Evolutionary conservation across 2,888 invertebrate genomes (phyloP), one percentile per base, ranked within the genome.

Genomic region (Hetaerina titia): DNA sequence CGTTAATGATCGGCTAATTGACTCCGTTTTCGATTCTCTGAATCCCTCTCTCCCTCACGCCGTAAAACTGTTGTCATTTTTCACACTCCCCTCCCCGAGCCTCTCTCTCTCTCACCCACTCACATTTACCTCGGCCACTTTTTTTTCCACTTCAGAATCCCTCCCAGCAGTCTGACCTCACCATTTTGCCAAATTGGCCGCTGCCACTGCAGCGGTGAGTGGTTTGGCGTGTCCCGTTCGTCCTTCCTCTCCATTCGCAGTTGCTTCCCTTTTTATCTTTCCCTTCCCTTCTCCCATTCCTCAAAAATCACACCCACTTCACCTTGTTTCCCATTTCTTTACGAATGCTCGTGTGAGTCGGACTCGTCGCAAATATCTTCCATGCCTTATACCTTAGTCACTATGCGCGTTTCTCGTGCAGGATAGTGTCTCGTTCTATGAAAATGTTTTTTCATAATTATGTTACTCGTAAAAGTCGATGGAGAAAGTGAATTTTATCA

Each of bases 191-290:
- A 56, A 56, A 57, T 57, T 89, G 56, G 56, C 89, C 22, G 19
- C 56, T 9, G 56, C 56, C 89, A 22, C n/a, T 89, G 81, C 81
- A 31, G 81, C 31, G 81, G 19, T 81, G 81, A 31, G 31, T 31
- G 81, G 81, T 81, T 81, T 25, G 81, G 81, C 57, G 56, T 57
- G 56, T 89, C 89, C 89, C 31, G 87, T 87, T 87, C n/a, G 15
- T 57, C 25, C 19, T 89, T 45, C 89, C 7, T 58, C 89, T 57
- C 22, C 19, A 19, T 22, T 11, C 88, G 45, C 57, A 58, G 1
- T 89, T 58, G 8, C 57, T 19, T 57, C 88, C 58, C 22, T 15
- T 89, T 89, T 11, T 6, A 11, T 11, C 9, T 89, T 19, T 9
- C 89, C 2, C 22, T 89, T 5, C 9, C 89, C n/a, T 56, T 57